Base-by-base conservation (phyloP, 2,797 vertebrate genomes). In the Galagoides demidoff region DNA sequence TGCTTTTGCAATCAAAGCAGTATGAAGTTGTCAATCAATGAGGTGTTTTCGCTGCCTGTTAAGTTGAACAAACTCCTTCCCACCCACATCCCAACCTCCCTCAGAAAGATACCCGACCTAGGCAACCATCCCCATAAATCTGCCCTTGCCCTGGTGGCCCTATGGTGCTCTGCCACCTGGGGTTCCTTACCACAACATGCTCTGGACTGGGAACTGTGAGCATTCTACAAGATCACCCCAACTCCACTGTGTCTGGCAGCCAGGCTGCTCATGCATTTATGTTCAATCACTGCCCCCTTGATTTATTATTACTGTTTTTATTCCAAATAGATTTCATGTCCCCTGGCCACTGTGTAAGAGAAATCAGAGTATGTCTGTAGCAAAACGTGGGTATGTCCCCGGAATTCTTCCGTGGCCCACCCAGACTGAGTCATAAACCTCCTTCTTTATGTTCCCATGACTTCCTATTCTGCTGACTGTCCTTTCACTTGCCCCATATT, bases 1-100 rank as follows among this genome's bases (percentile, higher is more conserved):
- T 78, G 13, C 25, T 43, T 77, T 39, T 95, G 71, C 11, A 92
- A 74, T 92, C 71, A 85, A 1, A 94, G 94, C 61, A 86, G 34
- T 39, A 57, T 17, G 8, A 81, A 31, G 73, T 22, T 61, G 87
- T 84, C 76, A 85, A 13, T 19, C 29, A 59, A 20, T 76, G 63
- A 77, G 74, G 1, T 55, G 22, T 77, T 95, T 89, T 92, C 77
- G 37, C 3, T 39, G 39, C 16, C 11, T 20, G 85, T 29, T 55
- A 57, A 55, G 63, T 2, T 57, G 34, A 78, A 64, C 13, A 81
- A 77, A 49, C 20, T 82, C 22, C 81, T 95, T 92, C 66, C 23
- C 71, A 78, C 16, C 37, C 55, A 45, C 3, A 70, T 23, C 77
- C 76, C 91, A 87, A 16, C 63, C 76, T 91, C 73, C 63, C 64